Conservation (phyloP, 2,797 vertebrate genomes). For the Bradypodion ventrale region DNA sequence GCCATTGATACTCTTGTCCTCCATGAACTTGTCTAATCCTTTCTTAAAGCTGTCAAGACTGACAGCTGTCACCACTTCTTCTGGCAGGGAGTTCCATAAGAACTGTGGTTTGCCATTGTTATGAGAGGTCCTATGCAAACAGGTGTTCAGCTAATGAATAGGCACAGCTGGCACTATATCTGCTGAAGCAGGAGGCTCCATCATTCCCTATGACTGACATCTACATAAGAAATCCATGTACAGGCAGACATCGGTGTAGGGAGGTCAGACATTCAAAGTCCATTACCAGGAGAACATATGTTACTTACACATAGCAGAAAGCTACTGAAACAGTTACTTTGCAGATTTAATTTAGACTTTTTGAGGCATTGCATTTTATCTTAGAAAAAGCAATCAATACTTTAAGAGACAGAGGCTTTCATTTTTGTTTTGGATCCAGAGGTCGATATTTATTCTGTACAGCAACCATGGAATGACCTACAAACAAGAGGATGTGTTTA, state of each 20-base stretch:
- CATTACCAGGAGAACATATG: neutral
- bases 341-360: neutral
- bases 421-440: neutral
- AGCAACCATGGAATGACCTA: neutral
- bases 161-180: neutral
- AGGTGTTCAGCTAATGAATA: neutral
- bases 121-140: too few relatives aligned
- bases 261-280: neutral
- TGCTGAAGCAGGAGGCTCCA: neutral
- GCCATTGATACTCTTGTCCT: too few relatives aligned
- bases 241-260: too few relatives aligned
- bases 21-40: too few relatives aligned
- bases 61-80: too few relatives aligned
- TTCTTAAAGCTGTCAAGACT: too few relatives aligned
- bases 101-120: neutral
- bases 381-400: neutral
- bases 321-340: neutral
- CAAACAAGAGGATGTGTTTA: neutral
- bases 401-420: neutral
- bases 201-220: too few relatives aligned
- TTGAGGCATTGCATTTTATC: neutral
- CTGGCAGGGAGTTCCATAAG: too few relatives aligned
- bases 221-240: neutral
- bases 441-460: neutral
- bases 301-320: neutral